Evolutionary conservation across 2,888 invertebrate species (phyloP), one percentile per base, ranked within the genome.

Genomic region (Eremobia ochroleuca): DNA sequence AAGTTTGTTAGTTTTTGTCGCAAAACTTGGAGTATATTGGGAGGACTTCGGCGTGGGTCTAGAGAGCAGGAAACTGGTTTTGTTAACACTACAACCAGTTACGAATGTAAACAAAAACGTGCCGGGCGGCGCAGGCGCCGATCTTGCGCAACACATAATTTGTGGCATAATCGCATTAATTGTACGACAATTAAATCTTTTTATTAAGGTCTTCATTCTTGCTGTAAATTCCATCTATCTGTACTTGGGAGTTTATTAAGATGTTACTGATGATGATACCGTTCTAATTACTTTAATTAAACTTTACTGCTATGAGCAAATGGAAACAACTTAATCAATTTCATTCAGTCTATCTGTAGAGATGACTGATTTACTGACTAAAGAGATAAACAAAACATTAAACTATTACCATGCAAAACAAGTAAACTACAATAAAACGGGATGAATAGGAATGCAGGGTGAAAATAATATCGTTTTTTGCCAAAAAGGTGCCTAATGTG

Each of bases 21-120:
- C 75, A 40, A 87, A 88, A 71, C 65, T 73, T 75, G 64, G 28
- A 66, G 52, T 61, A 77, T 80, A 82, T 83, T 82, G 59, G 76
- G 83, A 79, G 79, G 81, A 76, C 73, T 66, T 78, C 64, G 71
- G 85, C 82, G 87, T 85, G 90, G 83, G 88, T 86, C 77, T 81
- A 79, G 78, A 80, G 82, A 86, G 67, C 82, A 82, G 73, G 62
- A 82, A 94, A 94, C 93, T 88, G 93, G 94, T 94, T 94, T 92
- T 82, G 85, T 90, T 90, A 89, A 91, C 90, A 87, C 85, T 82
- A 89, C 86, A 92, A 94, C 95, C 93, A 90, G 95, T 94, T 93
- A 89, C 88, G 89, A 90, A 93, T 92, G 94, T 95, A 95, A 95
- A 95, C 94, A 95, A 93, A 94, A 93, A 93, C 91, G 89, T 84